Evolutionary conservation across 2,113 vertebrate species (phyloP).

Genomic region (Choloepus hoffmanni): DNA sequence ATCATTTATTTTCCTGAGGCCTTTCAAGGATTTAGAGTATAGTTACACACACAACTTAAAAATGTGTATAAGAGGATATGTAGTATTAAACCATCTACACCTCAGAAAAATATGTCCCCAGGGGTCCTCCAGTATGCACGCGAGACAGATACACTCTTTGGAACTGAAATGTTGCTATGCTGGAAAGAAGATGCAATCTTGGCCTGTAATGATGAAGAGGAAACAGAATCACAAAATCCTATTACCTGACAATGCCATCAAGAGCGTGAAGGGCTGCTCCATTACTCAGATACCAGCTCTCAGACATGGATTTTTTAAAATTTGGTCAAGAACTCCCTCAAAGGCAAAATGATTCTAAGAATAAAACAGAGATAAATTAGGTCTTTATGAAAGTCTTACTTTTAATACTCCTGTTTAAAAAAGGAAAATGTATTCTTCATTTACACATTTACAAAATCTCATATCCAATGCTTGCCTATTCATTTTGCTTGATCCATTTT

Average conservation of each 20-base stretch:
- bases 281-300: neutral
- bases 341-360: neutral
- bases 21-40: neutral
- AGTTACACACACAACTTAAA: neutral
- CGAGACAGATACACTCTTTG: neutral
- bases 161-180: neutral
- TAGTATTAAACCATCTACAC: neutral
- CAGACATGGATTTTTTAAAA: neutral
- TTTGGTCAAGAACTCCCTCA: neutral
- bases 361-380: neutral
- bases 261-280: neutral
- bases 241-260: neutral
- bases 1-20: neutral
- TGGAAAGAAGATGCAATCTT: neutral
- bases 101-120: neutral
- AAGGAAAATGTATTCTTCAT: neutral
- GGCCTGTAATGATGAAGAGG: neutral
- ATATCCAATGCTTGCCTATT: neutral
- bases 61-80: neutral
- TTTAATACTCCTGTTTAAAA: neutral
- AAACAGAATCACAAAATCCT: conserved; percentile 16
- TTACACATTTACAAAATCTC: neutral
- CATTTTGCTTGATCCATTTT: neutral
- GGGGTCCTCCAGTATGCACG: neutral
- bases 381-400: neutral